Evolutionary conservation across 2,797 vertebrate species (phyloP).

Genomic region (Delichon dasypus): DNA sequence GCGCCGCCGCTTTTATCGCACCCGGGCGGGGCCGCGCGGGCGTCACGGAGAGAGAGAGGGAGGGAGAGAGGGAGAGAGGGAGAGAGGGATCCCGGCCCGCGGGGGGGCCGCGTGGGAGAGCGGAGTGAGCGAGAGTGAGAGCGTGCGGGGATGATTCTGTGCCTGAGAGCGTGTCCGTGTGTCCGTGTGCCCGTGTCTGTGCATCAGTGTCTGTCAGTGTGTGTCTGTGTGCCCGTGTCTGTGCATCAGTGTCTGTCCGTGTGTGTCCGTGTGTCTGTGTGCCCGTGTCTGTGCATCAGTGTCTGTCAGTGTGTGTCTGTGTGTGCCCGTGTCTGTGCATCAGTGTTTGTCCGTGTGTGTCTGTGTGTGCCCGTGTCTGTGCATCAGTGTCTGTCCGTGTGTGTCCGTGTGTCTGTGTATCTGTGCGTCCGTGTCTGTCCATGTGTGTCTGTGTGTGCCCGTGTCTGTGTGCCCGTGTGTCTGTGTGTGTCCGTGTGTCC

Average conservation of each 20-base stretch:
- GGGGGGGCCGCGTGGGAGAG: neutral
- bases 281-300: too few species aligned
- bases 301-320: too few species aligned
- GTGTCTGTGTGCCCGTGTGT: too few species aligned
- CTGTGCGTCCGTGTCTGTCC: neutral
- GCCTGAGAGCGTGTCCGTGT: neutral
- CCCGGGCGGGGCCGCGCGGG: neutral
- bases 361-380: neutral
- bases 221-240: neutral
- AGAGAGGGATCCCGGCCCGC: neutral
- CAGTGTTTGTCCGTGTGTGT: too few species aligned
- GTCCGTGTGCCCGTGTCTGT: too few species aligned
- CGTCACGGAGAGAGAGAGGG: neutral
- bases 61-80: too few species aligned
- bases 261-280: neutral
- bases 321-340: too few species aligned
- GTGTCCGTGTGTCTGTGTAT: too few species aligned
- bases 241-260: neutral
- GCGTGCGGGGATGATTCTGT: neutral
- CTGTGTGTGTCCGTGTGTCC: too few species aligned
- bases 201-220: neutral
- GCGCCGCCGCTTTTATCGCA: neutral
- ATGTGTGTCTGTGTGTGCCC: neutral
- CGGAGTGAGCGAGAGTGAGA: neutral
- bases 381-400: too few species aligned